phyloP scores from a whole-genome alignment of 2,113 vertebrate genomes.

The Pampusana beccarii region DNA sequence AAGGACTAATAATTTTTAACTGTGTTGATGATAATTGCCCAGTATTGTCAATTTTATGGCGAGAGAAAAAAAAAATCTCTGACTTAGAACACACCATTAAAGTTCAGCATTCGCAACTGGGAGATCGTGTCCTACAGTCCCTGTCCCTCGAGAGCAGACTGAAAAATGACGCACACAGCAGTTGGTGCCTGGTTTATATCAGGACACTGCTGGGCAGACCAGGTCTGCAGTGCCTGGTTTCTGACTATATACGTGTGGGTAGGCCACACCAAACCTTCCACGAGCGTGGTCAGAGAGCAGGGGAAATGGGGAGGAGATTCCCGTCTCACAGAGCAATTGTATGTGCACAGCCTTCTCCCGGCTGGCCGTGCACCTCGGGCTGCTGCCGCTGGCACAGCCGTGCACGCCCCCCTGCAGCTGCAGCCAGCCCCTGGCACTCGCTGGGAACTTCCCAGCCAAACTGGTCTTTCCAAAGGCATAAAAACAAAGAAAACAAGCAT shows the following conservation, averaged over 20 bases:
- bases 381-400: background rate
- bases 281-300: background rate
- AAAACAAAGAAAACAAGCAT: background rate
- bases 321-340: background rate
- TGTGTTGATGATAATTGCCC: background rate
- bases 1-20: background rate
- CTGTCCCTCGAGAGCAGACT: background rate
- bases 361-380: fast-evolving
- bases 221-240: background rate
- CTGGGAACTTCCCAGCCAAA: background rate
- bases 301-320: background rate
- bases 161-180: fast-evolving
- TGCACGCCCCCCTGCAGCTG: too few species aligned
- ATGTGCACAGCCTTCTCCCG: background rate
- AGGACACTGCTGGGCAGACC: background rate
- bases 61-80: background rate
- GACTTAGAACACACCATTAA: background rate
- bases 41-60: background rate
- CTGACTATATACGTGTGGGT: background rate
- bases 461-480: background rate
- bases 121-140: background rate
- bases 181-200: background rate
- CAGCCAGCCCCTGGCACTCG: background rate
- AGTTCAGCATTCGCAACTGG: background rate
- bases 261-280: background rate